Base-by-base conservation (phyloP, 2,797 vertebrate species). In the Takifugu ocellatus region DNA sequence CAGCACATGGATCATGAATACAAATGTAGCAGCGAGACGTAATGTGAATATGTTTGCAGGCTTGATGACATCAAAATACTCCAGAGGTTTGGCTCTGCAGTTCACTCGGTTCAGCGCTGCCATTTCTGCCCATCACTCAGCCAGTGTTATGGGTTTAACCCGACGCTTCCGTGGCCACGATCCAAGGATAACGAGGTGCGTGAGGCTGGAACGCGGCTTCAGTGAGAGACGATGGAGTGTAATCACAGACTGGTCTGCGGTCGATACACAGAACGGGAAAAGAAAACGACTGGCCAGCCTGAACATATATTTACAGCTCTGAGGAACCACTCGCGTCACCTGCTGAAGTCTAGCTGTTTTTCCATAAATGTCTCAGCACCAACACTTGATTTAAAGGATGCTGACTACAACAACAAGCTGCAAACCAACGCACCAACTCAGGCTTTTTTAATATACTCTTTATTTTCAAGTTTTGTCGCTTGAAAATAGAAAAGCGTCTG, bases 181-280 rank as follows among this genome's bases (percentile, higher is more conserved):
- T 87, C 81, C 86, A 87, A 83, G 75, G 74, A 84, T 84, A 89
- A 88, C 77, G 71, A 88, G 79, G 82, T 81, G 85, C 78, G 77
- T 81, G 84, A 84, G 84, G 80, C 83, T 56, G 61, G 65, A 74
- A 25, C 21, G 54, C 75, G 46, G 71, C 56, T 25, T 36, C 10
- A 65, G 78, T 49, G 56, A 21, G 11, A 43, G 56, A 63, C 74
- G 50, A 59, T n/a, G 54, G 54, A 64, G 63, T 81, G 85, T 87
- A 79, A 84, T 85, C 84, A 83, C 70, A 48, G 74, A 60, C 63
- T 53, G 59, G 68, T 73, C 72, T 80, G 78, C 63, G 81, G 78
- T 84, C 73, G 56, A 68, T 72, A 74, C 74, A 64, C 63, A 70
- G 46, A 21, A 21, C 66, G 79, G 57, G 43, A 29, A 63, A 68